Base-by-base conservation (phyloP, 2,888 invertebrate species). In the Eupeodes luniger region DNA sequence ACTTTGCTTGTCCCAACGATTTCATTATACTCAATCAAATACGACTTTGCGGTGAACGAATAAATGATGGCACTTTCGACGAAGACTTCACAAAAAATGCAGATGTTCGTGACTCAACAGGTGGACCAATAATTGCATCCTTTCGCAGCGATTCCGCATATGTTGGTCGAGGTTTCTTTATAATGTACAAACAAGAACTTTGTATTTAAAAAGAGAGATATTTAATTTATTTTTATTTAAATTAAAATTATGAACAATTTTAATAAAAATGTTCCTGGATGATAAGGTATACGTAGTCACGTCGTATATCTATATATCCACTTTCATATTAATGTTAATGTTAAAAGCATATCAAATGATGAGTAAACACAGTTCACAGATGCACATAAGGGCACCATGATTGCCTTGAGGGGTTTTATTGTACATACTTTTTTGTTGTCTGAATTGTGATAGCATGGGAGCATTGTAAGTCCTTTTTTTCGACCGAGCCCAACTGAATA, bases 1-100 rank as follows among this genome's bases (percentile, higher is more conserved):
- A 96, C 77, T 95, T 96, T 90, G 96, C 96, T 92, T 97, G 97
- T 91, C 96, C 96, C 0, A 95, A 96, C 89, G 97, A 97, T 92
- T 97, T 96, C 94, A 94, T 97, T 62, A 94, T 96, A 2, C 94
- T 96, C 85, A 95, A 96, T 72, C 96, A 96, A 14, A 94, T 95
- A 36, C 94, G 97, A 77, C 93, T 97, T 4, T 97, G 97, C 90
- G 97, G 97, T 0, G 96, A 96, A 76, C 94, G 95, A 49, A 94
- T 97, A 16, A 97, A 97, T 91, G 97, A 97, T 91, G 97, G 96
- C 88, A 91, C 90, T 85, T 47, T 72, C 55, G 85, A 80, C 19
- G 94, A 95, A 49, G 96, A 96, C 92, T 96, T 96, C 91, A 95
- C 95, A 11, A 92, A 94, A 85, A 95, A 96, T 92, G 95, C 96